Conservation (phyloP, 2,888 invertebrate genomes). For the Drosophila hamatofila region DNA sequence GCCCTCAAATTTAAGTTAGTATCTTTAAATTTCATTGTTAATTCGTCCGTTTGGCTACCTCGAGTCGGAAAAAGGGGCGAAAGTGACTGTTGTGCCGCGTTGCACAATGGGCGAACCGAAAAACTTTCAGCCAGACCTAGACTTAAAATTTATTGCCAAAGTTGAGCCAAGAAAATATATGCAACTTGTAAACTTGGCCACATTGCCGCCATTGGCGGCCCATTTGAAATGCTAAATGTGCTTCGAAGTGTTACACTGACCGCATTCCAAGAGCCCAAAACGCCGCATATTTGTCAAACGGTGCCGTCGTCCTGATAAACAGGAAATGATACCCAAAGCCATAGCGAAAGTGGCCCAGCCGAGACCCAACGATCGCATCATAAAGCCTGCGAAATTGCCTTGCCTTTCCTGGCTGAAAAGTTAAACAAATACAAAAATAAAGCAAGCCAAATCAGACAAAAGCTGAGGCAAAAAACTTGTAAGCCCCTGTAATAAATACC, state of each 20-base stretch:
- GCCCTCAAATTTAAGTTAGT: conserved; percentile 62
- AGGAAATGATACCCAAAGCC: conserved; percentile 63
- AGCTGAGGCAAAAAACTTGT: conserved; percentile 46
- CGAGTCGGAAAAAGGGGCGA: conserved; percentile 3
- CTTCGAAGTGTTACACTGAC: conserved; percentile 69
- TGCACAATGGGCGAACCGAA: conserved; percentile 24
- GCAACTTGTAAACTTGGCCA: conserved; percentile 62
- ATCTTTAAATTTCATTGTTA: conserved; percentile 75
- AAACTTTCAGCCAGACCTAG: conserved; percentile 58
- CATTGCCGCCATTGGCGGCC: conserved; percentile 39
- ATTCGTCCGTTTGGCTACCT: conserved; percentile 31
- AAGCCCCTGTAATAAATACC: conserved; percentile 70
- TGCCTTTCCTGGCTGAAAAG: conserved; percentile 31
- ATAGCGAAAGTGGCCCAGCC: conserved; percentile 33
- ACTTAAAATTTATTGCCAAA: conserved; percentile 72
- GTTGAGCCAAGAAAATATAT: conserved; percentile 62
- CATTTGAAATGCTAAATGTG: conserved; percentile 73
- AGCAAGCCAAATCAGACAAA: conserved; percentile 24
- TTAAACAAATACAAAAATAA: conserved; percentile 16
- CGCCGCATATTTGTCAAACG: conserved; percentile 75
- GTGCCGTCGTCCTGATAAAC: conserved; percentile 60
- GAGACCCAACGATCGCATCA: conserved; percentile 68
- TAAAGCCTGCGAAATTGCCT: conserved; percentile 66
- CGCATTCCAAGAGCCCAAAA: conserved; percentile 70
- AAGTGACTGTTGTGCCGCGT: conserved; percentile 23